Conservation (phyloP, 2,888 invertebrate genomes). For the Caenorhabditis sp. region DNA sequence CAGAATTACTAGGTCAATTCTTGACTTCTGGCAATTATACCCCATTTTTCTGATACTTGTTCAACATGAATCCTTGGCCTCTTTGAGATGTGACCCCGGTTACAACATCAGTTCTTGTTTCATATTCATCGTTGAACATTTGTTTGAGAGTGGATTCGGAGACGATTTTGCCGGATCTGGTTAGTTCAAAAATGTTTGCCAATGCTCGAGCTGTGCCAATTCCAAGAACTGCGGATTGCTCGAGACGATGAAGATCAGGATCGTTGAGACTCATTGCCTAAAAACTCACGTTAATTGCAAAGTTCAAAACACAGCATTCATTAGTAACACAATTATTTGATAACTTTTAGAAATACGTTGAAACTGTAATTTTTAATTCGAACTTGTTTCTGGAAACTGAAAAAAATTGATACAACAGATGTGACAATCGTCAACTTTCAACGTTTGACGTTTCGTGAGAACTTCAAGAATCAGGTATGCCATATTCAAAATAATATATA, state of each 20-base stretch:
- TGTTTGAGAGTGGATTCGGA: constrained; percentile 8
- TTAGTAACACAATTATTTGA: no score
- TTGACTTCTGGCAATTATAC: background rate
- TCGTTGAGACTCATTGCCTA: constrained; percentile 60
- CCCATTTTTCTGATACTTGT: constrained; percentile 12
- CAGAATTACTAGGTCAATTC: no score
- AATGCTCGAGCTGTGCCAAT: constrained; percentile 58
- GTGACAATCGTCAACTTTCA: no score
- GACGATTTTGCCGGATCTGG: constrained; percentile 24
- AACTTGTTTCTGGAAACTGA: no score
- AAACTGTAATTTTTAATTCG: no score
- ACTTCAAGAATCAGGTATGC: no score
- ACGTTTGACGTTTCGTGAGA: no score
- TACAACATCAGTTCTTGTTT: constrained; percentile 31
- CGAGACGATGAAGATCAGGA: constrained; percentile 59
- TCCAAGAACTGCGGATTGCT: constrained; percentile 60
- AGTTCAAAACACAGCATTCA: no score
- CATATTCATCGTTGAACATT: constrained; percentile 26
- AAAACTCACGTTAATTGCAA: no score
- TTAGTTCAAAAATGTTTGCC: constrained; percentile 55
- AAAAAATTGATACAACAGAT: no score
- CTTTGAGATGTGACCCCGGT: constrained; percentile 38
- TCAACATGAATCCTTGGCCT: constrained; percentile 44
- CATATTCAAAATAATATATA: no score
- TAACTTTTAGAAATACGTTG: no score